A percentile compares a stretch with the other conserved stretches of the same genome.
These are phyloP conservation scores for Platycnemis pennipes DNA, from an alignment of 2,888 invertebrate genomes.

Conservation along the genomic window DNA sequence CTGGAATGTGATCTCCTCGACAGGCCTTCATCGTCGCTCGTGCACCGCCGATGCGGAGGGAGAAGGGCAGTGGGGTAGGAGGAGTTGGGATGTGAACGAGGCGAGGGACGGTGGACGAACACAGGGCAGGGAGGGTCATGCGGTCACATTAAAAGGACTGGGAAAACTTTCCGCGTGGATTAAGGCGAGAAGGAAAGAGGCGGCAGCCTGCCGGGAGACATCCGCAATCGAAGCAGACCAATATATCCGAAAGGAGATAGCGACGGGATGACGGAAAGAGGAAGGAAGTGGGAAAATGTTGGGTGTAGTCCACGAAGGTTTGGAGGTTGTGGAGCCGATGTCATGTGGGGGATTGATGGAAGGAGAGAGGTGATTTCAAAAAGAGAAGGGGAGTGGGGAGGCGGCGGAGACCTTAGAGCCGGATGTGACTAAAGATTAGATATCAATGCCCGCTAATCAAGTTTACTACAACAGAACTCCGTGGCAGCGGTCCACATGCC, in stretches of 20 bases:
- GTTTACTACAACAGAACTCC: too few relatives aligned
- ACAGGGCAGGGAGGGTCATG: conserved; percentile 41
- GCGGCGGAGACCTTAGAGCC: too few relatives aligned
- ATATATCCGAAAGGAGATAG: conserved; percentile 21
- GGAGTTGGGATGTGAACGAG: conserved; percentile 68
- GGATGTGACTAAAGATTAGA: too few relatives aligned
- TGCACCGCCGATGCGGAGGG: conserved; percentile 17
- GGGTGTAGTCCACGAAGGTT: conserved; percentile 56
- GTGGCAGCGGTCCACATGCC: too few relatives aligned
- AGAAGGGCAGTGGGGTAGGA: not conserved
- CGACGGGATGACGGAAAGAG: not conserved
- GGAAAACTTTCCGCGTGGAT: conserved; percentile 22
- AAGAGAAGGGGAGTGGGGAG: too few relatives aligned
- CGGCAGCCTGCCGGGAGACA: conserved; percentile 17
- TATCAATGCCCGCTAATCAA: too few relatives aligned
- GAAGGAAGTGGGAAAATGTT: not conserved
- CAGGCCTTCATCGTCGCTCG: not conserved
- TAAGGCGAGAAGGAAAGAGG: not conserved
- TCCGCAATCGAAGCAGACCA: conserved; percentile 5
- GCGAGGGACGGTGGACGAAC: conserved; percentile 50
- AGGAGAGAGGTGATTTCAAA: not conserved
- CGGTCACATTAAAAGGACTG: conserved; percentile 34
- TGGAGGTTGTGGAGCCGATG: not conserved
- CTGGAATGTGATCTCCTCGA: not conserved
- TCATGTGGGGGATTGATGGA: not conserved